These are phyloP conservation scores for Mormyrops boulengeri DNA, from an alignment of 2,797 vertebrate species.

Conservation along the genomic window DNA sequence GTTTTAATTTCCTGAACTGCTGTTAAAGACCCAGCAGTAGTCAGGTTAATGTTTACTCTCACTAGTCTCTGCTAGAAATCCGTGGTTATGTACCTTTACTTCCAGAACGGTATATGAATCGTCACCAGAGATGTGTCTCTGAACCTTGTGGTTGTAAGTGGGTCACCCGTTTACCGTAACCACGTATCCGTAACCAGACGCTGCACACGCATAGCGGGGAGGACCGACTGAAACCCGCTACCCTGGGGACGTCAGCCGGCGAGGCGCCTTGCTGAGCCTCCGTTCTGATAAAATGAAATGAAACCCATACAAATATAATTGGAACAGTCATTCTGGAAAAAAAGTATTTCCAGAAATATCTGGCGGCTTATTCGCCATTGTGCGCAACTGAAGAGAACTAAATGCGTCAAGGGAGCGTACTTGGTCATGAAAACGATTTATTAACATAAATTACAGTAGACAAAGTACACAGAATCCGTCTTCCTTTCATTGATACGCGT, in stretches of 20 bases:
- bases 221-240: not conserved
- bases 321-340: not conserved
- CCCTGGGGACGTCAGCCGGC: not conserved
- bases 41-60: not conserved
- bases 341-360: not conserved
- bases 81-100: not conserved
- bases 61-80: not conserved
- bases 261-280: not conserved
- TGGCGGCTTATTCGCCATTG: not conserved
- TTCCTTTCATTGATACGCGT: not conserved
- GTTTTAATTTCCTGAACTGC: not conserved
- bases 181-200: not conserved
- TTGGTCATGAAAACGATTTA: not conserved
- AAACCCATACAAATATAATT: not conserved
- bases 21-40: not conserved
- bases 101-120: not conserved
- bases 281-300: not conserved
- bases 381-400: not conserved
- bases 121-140: not conserved
- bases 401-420: not conserved
- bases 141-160: not conserved
- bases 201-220: not conserved
- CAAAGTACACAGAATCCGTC: not conserved
- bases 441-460: slow-evolving; percentile 3
- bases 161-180: not conserved